Percentiles rank a stretch among this genome's conserved stretches.
These are phyloP conservation scores for Allygus modestus DNA, from an alignment of 2,888 invertebrate species.

Conservation along the genomic window DNA sequence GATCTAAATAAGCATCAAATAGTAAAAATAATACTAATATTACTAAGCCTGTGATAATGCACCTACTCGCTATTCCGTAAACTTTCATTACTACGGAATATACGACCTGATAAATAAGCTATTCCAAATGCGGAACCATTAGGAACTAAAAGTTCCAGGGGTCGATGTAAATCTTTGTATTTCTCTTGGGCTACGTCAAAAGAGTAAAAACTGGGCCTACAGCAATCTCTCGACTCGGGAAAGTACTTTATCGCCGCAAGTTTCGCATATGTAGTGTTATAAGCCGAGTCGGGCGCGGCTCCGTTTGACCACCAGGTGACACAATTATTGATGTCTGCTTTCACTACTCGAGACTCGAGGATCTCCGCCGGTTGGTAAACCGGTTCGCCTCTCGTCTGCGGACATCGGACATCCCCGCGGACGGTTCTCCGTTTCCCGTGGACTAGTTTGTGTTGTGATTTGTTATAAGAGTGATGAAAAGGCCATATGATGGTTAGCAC, in stretches of 20 bases:
- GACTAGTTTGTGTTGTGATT: background rate
- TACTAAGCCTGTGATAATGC: too few species aligned
- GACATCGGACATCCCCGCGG: background rate
- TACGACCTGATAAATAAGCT: too few species aligned
- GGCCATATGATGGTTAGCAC: too few species aligned
- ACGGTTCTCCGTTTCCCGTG: background rate
- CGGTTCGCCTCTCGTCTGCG: background rate
- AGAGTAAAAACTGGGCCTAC: background rate
- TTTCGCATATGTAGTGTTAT: background rate
- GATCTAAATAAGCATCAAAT: too few species aligned
- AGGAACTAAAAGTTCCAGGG: too few species aligned
- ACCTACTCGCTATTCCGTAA: too few species aligned
- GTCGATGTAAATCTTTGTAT: background rate
- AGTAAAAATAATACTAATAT: too few species aligned
- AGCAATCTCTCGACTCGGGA: background rate
- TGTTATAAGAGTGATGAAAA: too few species aligned
- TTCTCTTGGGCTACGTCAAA: background rate
- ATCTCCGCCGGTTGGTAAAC: conserved; percentile 4
- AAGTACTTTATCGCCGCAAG: conserved; percentile 4
- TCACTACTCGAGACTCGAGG: conserved; percentile 16
- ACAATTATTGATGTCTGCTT: conserved; percentile 35
- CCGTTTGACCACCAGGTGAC: conserved; percentile 9
- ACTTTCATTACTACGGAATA: too few species aligned
- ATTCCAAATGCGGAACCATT: too few species aligned
- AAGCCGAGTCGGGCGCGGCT: background rate